Evolutionary conservation across 2,797 vertebrate genomes (phyloP), one percentile per base, ranked within the genome.

Genomic region (Diplodus sargus): DNA sequence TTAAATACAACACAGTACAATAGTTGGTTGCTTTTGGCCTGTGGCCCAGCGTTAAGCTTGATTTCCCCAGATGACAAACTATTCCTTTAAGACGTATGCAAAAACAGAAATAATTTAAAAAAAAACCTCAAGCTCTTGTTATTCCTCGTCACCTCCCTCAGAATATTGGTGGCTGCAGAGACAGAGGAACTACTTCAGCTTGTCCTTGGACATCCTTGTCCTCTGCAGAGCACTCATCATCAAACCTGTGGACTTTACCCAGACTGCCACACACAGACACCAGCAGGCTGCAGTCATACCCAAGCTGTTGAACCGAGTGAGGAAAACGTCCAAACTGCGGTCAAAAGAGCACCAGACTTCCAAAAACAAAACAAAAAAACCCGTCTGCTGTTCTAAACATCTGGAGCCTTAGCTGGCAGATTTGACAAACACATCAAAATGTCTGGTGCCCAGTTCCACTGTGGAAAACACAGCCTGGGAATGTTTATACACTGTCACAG

Each of bases 381-480:
- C 64, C 64, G 58, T 54, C 17, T 49, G 18, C 30, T 18, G 25
- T 28, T 54, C 39, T 63, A 12, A 53, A 53, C 25, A 76, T 59
- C 62, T 69, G 74, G 16, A 45, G 30, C 14, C 10, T 59, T 23
- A 4, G 17, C 48, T 42, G 58, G 4, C 0, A 51, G 60, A 39
- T 62, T 60, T 72, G 17, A 68, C 71, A 76, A 72, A 53, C 22
- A 22, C 66, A 47, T 22, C 11, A 9, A 53, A 52, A 47, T 4
- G 71, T 61, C 51, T 25, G 0, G 2, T 42, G 12, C n/a, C 43
- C 28, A 17, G 66, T 12, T 15, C 53, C 15, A 23, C 28, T 1
- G 30, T 0, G 18, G 64, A 22, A 22, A 30, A 30, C 18, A 15
- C 20, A 43, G 34, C 30, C 16, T 22, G 63, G 3, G 3, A 15